Evolutionary conservation across 2,888 invertebrate genomes (phyloP).

Genomic region (Alentia gelatinosa): DNA sequence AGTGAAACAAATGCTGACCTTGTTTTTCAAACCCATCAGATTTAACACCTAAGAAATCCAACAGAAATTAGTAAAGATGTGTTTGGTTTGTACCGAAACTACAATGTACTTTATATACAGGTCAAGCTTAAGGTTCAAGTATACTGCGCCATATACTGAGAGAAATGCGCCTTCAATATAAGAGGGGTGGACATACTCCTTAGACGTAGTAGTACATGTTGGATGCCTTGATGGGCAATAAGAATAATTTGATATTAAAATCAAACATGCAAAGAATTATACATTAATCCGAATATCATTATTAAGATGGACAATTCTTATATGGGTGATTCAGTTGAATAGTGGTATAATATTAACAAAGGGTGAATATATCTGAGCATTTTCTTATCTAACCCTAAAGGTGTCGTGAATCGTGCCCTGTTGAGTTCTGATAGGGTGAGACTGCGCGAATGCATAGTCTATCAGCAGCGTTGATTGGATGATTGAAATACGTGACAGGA

Average conservation of each 20-base stretch:
- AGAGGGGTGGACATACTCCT: not conserved
- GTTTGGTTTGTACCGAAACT: not conserved
- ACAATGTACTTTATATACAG: not conserved
- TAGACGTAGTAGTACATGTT: not conserved
- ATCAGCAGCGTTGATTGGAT: constrained; percentile 47
- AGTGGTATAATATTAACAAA: not conserved
- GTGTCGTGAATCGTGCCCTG: not conserved
- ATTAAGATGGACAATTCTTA: not conserved
- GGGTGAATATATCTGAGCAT: not conserved
- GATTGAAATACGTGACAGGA: constrained; percentile 17
- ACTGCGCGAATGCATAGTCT: constrained; percentile 42
- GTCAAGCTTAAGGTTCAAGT: not conserved
- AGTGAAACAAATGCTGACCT: no score
- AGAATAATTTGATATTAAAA: not conserved
- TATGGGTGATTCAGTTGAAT: not conserved
- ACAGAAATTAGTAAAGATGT: no score
- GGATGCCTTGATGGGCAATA: not conserved
- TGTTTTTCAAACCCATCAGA: no score
- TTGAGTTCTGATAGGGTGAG: not conserved
- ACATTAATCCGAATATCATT: not conserved
- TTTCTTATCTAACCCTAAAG: not conserved
- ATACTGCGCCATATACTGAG: not conserved
- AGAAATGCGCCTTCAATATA: not conserved
- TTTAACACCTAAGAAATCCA: no score
- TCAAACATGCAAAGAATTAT: not conserved